A percentile compares a stretch with the other conserved stretches of the same genome.
Evolutionary conservation across 30 jellyfish, hydroid and myxozoan genomes (phyloP).

Genomic region (Catostylus mosaicus): DNA sequence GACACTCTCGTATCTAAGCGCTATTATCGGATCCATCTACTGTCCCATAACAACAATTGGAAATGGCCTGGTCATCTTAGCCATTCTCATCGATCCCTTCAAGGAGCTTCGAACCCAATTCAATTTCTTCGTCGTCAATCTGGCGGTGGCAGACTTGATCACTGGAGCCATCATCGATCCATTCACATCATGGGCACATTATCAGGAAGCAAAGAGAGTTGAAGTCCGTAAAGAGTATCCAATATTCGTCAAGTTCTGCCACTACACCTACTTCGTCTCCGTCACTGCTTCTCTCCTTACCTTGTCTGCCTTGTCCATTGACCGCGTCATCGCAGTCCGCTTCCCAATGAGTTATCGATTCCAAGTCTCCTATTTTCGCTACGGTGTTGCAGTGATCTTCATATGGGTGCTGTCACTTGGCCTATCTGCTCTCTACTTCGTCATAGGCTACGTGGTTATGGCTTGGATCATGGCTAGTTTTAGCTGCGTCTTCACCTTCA

Average conservation of each 20-base stretch:
- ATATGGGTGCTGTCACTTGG: slow-evolving; percentile 57
- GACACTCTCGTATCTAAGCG: slow-evolving; percentile 46
- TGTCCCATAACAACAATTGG: slow-evolving; percentile 62
- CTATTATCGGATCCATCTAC: slow-evolving; percentile 25
- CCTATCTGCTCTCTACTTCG: slow-evolving; percentile 55
- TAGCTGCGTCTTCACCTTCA: slow-evolving; percentile 50
- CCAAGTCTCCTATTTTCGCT: slow-evolving; percentile 31
- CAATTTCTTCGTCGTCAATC: slow-evolving; percentile 63
- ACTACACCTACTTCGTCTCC: slow-evolving; percentile 53
- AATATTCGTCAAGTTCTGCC: slow-evolving; percentile 33
- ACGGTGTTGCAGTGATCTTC: slow-evolving; percentile 22
- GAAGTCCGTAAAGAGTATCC: slow-evolving; percentile 39
- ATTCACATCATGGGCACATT: slow-evolving; percentile 55
- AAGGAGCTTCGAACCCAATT: slow-evolving; percentile 69
- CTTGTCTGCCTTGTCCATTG: slow-evolving; percentile 62
- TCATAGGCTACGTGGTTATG: slow-evolving; percentile 60
- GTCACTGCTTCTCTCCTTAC: slow-evolving; percentile 61
- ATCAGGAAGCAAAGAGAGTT: slow-evolving; percentile 53
- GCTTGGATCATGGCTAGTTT: slow-evolving; percentile 66
- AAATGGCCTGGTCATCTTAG: slow-evolving; percentile 48
- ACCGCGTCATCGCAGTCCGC: slow-evolving; percentile 65
- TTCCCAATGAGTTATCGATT: slow-evolving; percentile 58
- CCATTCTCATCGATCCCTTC: slow-evolving; percentile 58
- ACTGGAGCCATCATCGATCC: slow-evolving; percentile 64
- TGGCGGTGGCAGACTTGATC: slow-evolving; percentile 69